Base-by-base conservation (phyloP, 2,888 invertebrate genomes). In the Scaptodrosophila latifasciaeformis region DNA sequence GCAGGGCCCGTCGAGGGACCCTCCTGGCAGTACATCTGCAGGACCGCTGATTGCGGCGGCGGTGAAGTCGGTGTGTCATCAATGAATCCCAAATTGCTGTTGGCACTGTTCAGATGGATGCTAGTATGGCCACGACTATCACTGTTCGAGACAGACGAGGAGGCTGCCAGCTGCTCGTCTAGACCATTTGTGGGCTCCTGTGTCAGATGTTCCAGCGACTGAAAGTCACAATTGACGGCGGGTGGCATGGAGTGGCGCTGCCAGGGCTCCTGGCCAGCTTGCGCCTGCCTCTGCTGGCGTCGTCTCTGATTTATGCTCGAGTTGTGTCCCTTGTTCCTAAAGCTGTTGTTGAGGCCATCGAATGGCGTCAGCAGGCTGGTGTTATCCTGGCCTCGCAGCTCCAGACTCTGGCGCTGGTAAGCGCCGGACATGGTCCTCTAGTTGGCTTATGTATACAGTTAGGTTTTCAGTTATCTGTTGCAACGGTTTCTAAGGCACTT, bases 191-290 rank as follows among this genome's bases (percentile, higher is more conserved):
- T 70, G 12, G 63, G 64, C 7, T 63, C 70, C 7, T 65, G 74
- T 3, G 81, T 65, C 3, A 84, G 62, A 48, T 84, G 82, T 42
- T 84, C 84, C 54, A 84, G 64, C 0, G 84, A 84, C 40, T 84
- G 84, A 46, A 84, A 84, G 49, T 84, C 83, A n/a, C 82, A 70
- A 61, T 74, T 82, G 10, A 84, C 67, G 4, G 84, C 84, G 30
- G 84, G 84, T 34, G 84, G 84, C 81, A 82, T 81, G 7, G 85
- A 84, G 49, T 85, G 85, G 1, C 84, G 79, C 49, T 81, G 82
- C 84, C 84, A 84, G 0, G 84, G 82, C 54, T 84, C 81, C 56
- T 82, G 82, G 0, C 82, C 78, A 24, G 74, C 79, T 54, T 79
- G 69, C 1, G 69, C 54, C 18, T 62, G 47, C 2, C 76, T 50